These are phyloP conservation scores for Archegozetes longisetosus DNA, from an alignment of 1,140 invertebrate genomes.

Conservation along the genomic window DNA sequence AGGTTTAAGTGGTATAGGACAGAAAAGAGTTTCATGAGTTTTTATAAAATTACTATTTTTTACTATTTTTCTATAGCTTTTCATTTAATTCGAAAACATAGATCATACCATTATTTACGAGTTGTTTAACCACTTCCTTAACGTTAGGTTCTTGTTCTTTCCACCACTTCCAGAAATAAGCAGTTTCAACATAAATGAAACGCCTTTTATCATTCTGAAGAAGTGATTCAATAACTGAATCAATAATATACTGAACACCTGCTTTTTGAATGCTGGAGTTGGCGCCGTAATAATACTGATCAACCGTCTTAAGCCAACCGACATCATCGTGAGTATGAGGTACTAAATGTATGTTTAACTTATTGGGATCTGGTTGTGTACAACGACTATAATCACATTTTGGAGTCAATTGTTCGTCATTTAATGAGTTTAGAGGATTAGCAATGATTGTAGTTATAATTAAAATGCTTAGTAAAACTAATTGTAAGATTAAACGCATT, in stretches of 20 bases:
- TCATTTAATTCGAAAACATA: no score
- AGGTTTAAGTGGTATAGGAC: no score
- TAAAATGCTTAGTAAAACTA: no score
- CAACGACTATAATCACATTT: conserved; percentile 40
- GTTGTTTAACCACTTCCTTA: conserved; percentile 31
- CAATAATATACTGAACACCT: conserved; percentile 76
- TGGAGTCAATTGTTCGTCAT: no score
- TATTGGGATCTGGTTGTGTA: conserved; percentile 33
- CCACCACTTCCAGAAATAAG: conserved; percentile 91
- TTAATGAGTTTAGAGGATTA: no score
- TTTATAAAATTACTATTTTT: no score
- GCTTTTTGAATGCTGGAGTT: conserved; percentile 18
- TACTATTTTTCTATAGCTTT: no score
- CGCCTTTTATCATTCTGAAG: conserved; percentile 44
- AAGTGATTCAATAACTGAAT: conserved; percentile 65
- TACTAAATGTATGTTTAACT: conserved; percentile 61
- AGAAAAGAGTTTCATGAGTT: no score
- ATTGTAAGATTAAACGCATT: no score
- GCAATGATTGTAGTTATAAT: no score
- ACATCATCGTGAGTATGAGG: conserved; percentile 41
- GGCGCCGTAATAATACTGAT: conserved; percentile 27
- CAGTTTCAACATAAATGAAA: conserved; percentile 53
- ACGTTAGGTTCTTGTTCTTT: conserved; percentile 44
- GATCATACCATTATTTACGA: conserved; percentile 39
- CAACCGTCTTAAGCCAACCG: no score